Percentiles rank a stretch among this genome's conserved stretches.
These are phyloP conservation scores for Apomyelois bistriatella DNA, from an alignment of 2,888 invertebrate genomes.

Conservation along the genomic window DNA sequence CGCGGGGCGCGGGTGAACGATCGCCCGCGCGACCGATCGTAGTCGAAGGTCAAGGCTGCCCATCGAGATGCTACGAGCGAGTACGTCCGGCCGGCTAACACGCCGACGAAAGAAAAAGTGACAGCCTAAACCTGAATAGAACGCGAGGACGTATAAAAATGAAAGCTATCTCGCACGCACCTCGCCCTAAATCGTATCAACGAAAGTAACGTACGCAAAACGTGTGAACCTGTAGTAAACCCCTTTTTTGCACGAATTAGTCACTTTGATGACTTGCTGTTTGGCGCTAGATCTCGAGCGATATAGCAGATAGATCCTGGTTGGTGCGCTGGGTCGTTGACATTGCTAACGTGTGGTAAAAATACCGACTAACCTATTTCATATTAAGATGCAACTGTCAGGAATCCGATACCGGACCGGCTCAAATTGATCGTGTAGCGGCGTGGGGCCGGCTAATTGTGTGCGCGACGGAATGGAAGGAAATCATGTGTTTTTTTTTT, in stretches of 20 bases:
- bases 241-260: conserved; percentile 29
- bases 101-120: conserved; percentile 75
- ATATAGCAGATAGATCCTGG: conserved; percentile 43
- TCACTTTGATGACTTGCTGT: conserved; percentile 47
- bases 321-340: conserved; percentile 48
- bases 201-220: neutral
- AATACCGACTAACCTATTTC: conserved; percentile 40
- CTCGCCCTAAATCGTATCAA: conserved; percentile 11
- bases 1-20: conserved; percentile 57
- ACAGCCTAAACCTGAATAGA: conserved; percentile 76
- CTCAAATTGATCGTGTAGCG: conserved; percentile 40
- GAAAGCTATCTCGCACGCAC: conserved; percentile 56
- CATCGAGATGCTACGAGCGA: conserved; percentile 46
- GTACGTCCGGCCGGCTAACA: conserved; percentile 24
- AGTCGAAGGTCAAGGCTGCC: conserved; percentile 74
- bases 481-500: conserved; percentile 38
- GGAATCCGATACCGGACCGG: conserved; percentile 32
- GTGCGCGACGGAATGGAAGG: conserved; percentile 44
- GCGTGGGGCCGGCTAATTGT: conserved; percentile 35
- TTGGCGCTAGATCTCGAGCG: conserved; percentile 46
- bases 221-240: conserved; percentile 6
- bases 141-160: conserved; percentile 76
- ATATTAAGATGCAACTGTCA: conserved; percentile 23
- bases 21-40: conserved; percentile 70
- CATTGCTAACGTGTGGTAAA: conserved; percentile 35